These are phyloP conservation scores for Pseudorectes ferrugineus DNA, from an alignment of 2,113 vertebrate genomes.

Conservation along the genomic window DNA sequence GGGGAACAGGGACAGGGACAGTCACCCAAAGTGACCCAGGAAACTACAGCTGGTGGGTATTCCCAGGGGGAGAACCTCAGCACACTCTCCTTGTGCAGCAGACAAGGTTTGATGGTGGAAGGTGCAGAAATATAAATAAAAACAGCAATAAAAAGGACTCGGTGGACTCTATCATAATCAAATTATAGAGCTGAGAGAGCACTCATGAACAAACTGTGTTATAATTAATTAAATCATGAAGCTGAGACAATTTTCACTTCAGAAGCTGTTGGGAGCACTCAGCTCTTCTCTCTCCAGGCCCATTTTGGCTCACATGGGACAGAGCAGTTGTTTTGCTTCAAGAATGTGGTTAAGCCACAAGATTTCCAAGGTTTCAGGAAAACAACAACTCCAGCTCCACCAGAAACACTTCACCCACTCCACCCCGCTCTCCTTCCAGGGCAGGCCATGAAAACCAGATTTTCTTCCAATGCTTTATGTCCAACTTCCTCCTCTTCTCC, in stretches of 20 bases:
- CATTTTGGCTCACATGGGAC: not conserved
- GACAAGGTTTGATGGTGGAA: rapidly evolving
- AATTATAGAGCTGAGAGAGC: not conserved
- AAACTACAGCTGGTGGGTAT: rapidly evolving
- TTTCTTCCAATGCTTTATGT: not conserved
- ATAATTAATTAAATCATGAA: not conserved
- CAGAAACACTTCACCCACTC: not conserved
- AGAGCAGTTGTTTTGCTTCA: not conserved
- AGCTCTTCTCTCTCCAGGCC: not conserved
- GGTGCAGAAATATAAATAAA: not conserved
- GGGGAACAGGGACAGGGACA: not conserved
- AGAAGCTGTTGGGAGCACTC: not conserved
- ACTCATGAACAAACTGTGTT: not conserved
- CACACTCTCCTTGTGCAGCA: not conserved
- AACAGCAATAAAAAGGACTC: not conserved
- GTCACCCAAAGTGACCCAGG: rapidly evolving
- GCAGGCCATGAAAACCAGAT: not conserved
- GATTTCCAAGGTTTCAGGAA: not conserved
- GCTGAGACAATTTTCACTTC: not conserved
- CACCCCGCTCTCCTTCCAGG: not conserved
- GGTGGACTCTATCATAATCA: rapidly evolving
- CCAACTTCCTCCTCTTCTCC: not conserved
- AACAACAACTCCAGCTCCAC: not conserved
- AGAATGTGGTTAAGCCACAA: constrained; percentile 13
- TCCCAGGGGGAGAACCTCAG: rapidly evolving